Conservation (phyloP, 2,113 vertebrate species). For the Emydura subglobosa region DNA sequence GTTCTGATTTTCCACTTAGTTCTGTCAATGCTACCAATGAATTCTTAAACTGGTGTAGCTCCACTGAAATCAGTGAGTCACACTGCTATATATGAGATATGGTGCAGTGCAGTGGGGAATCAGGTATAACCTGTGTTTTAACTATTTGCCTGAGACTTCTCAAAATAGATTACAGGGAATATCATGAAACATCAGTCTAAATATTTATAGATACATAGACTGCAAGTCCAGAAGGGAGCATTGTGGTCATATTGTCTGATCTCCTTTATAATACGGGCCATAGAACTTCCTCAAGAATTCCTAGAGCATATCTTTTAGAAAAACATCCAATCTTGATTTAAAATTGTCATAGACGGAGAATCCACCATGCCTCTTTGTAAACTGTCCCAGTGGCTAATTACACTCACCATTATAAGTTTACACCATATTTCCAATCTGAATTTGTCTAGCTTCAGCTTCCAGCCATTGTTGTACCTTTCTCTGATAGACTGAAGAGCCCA, state of each 20-base stretch:
- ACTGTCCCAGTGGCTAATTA: background rate
- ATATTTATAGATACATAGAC: background rate
- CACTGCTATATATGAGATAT: background rate
- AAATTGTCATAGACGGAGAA: background rate
- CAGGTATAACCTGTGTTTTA: background rate
- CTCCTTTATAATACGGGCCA: no score
- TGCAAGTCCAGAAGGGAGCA: background rate
- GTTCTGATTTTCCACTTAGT: background rate
- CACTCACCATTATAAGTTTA: background rate
- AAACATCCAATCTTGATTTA: background rate
- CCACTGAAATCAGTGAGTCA: background rate
- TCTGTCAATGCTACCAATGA: background rate
- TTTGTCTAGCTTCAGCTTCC: background rate
- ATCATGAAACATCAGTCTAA: background rate
- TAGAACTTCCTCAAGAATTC: no score
- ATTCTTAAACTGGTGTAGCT: background rate
- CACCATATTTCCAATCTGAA: background rate
- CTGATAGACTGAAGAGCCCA: background rate
- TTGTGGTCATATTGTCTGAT: background rate
- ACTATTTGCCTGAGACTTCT: background rate
- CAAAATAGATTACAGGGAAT: background rate
- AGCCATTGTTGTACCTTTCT: background rate
- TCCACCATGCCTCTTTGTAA: background rate
- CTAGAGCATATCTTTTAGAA: background rate
- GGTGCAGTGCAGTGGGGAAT: background rate